Conservation (phyloP, 2,888 invertebrate species). For the Hydrotaea diabolus region DNA sequence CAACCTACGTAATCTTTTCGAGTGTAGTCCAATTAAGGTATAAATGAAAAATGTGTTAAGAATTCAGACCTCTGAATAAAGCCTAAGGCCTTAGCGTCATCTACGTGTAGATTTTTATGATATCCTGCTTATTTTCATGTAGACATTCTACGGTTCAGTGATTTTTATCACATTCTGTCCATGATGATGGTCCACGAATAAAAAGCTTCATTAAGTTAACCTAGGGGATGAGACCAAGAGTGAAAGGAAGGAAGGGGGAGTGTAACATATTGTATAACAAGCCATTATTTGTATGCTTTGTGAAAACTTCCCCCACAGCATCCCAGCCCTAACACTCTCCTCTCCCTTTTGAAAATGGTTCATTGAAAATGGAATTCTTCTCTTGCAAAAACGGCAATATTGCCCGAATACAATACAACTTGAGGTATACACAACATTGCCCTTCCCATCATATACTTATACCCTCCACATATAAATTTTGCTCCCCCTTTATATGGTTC, state of each 20-base stretch:
- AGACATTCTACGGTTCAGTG: slow-evolving; percentile 22
- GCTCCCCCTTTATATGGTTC: background rate
- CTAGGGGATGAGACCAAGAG: background rate
- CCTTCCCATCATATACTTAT: no score
- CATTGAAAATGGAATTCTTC: slow-evolving; percentile 8
- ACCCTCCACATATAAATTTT: background rate
- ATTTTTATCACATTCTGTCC: background rate
- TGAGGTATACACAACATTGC: no score
- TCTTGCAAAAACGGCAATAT: background rate
- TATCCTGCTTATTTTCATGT: background rate
- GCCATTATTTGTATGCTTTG: no score
- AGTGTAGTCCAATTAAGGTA: background rate
- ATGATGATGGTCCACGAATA: background rate
- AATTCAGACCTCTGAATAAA: background rate
- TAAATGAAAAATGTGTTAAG: background rate
- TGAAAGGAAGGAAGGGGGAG: no score
- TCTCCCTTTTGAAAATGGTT: background rate
- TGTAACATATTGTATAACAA: background rate
- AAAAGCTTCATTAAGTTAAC: background rate
- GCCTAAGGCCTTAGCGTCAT: background rate
- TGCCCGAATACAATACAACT: background rate
- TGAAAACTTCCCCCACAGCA: background rate
- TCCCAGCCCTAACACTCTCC: background rate
- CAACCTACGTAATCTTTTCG: background rate
- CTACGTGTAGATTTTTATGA: background rate